These are phyloP conservation scores for Xanthia icteritia DNA, from an alignment of 2,888 invertebrate species.

Conservation along the genomic window DNA sequence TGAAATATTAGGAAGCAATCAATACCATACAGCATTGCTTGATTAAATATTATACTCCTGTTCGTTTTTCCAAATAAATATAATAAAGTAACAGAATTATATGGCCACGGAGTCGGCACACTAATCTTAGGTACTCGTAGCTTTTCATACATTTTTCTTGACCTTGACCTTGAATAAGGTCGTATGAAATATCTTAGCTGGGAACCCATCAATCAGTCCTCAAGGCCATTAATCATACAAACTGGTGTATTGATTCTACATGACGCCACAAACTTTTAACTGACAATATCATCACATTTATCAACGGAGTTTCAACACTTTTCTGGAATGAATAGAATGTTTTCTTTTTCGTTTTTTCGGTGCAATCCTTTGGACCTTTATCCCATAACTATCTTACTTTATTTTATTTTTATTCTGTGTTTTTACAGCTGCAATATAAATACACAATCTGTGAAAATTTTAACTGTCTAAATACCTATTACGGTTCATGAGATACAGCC, in stretches of 20 bases:
- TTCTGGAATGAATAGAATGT: not conserved
- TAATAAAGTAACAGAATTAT: not conserved
- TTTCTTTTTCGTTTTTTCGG: not conserved
- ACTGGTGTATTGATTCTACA: slow-evolving; percentile 75
- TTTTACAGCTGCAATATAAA: too few relatives aligned
- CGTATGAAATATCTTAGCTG: slow-evolving; percentile 56
- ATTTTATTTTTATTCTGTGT: too few relatives aligned
- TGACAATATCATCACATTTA: slow-evolving; percentile 40
- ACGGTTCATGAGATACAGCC: too few relatives aligned
- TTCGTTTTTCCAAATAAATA: not conserved
- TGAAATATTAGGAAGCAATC: too few relatives aligned
- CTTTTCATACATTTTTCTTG: slow-evolving; percentile 6
- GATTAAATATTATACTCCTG: not conserved
- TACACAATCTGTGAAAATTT: too few relatives aligned
- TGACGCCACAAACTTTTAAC: slow-evolving; percentile 67
- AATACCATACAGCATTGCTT: not conserved
- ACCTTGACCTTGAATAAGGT: slow-evolving; percentile 61
- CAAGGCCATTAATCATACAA: slow-evolving; percentile 69
- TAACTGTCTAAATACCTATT: too few relatives aligned
- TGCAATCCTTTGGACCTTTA: not conserved
- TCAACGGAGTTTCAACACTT: slow-evolving; percentile 26
- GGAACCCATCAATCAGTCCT: slow-evolving; percentile 66
- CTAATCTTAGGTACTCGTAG: not conserved
- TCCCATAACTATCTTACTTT: not conserved
- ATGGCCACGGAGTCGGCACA: not conserved